Evolutionary conservation across 2,113 vertebrate genomes (phyloP).

Genomic region (Muntiacus muntjak): DNA sequence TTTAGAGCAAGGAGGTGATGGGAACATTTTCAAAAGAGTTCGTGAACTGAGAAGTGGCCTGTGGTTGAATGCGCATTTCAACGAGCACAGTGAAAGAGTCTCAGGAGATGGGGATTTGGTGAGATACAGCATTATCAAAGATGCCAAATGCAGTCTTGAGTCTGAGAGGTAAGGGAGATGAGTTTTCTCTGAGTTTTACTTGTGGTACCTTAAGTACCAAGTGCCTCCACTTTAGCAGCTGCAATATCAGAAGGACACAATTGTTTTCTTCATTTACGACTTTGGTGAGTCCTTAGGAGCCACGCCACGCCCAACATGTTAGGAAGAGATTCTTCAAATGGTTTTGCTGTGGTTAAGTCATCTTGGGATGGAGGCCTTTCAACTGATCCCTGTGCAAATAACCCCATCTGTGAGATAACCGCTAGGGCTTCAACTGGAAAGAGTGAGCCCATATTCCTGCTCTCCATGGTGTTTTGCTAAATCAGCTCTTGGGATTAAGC

Average conservation of each 20-base stretch:
- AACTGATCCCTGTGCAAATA: neutral
- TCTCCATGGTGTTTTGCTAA: neutral
- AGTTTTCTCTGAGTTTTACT: slow-evolving; percentile 3
- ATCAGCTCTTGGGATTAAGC: neutral
- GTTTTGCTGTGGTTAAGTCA: neutral
- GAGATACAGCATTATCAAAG: neutral
- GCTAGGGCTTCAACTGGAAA: neutral
- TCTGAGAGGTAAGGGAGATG: neutral
- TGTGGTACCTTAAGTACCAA: neutral
- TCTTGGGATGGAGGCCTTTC: neutral
- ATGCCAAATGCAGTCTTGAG: neutral
- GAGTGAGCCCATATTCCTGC: neutral
- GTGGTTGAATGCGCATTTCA: neutral
- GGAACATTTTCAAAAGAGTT: neutral
- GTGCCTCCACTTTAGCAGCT: neutral
- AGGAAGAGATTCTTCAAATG: neutral
- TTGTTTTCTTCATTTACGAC: neutral
- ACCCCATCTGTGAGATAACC: neutral
- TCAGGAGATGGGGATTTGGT: neutral
- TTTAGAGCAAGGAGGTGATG: neutral
- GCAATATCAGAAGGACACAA: neutral
- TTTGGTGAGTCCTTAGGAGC: neutral
- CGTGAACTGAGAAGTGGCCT: neutral
- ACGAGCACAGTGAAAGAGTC: neutral
- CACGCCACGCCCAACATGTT: neutral